Percentiles rank a stretch among this genome's conserved stretches.
These are phyloP conservation scores for Heterotis niloticus DNA, from an alignment of 2,113 vertebrate genomes.

Conservation along the genomic window DNA sequence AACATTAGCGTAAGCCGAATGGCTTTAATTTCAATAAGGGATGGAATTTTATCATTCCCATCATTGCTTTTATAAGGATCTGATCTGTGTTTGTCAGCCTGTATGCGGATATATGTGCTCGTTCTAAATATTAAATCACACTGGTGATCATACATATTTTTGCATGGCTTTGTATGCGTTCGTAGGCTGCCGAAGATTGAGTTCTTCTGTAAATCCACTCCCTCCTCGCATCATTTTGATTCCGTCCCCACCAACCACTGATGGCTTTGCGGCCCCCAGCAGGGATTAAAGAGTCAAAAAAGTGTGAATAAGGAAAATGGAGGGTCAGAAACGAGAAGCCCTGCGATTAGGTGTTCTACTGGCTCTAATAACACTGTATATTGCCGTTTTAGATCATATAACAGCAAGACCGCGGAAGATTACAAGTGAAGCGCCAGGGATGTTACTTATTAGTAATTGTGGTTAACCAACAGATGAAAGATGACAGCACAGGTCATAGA, in stretches of 20 bases:
- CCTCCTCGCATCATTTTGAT: not conserved
- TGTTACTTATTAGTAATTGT: no score
- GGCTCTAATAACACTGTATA: conserved; percentile 7
- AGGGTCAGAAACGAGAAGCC: conserved; percentile 1
- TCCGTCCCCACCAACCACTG: conserved; percentile 2
- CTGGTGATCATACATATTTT: not conserved
- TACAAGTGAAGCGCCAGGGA: not conserved
- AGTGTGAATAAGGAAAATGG: not conserved
- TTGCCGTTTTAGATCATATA: not conserved
- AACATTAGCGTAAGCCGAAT: no score
- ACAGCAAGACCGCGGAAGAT: not conserved
- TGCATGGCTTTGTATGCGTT: not conserved
- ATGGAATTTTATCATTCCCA: no score
- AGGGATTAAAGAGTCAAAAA: not conserved
- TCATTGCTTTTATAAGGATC: no score
- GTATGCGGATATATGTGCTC: no score
- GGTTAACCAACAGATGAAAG: no score
- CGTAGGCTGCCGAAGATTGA: not conserved
- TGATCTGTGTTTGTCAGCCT: no score
- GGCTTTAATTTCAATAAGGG: no score
- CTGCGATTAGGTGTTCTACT: not conserved
- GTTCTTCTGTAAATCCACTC: not conserved
- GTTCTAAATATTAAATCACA: no score
- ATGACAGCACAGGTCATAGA: no score
- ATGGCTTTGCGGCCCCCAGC: conserved; percentile 5